Evolutionary conservation across 2,113 vertebrate species (phyloP), one percentile per base, ranked within the genome.

Genomic region (Lepus americanus): DNA sequence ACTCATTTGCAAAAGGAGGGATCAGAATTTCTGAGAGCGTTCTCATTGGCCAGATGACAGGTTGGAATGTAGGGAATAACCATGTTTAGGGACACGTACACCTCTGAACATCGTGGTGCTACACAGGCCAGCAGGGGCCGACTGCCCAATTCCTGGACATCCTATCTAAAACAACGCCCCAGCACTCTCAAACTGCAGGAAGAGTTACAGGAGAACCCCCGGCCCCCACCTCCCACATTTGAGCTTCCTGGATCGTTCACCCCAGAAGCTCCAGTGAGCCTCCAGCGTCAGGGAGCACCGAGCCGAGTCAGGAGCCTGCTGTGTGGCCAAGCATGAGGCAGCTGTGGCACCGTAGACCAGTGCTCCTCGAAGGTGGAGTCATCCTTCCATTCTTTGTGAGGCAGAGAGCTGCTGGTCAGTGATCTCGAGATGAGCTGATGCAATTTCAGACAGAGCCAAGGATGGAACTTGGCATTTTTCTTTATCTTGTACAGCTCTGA

Each of bases 381-480:
- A 74, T 14, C 9, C 27, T 93, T 79, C 36, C 55, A 33, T 84
- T 61, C 16, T 81, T 96, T 69, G 64, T 19, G 27, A 93, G 16
- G 44, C 67, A 74, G 82, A 89, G 12, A 51, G 17, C 11, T 87
- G 67, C 81, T 87, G 61, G n/a, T 63, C 36, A 80, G 11, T 85
- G 49, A 55, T 95, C 51, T 25, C 27, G 89, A 44, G 72, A 7
- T 53, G 51, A 77, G 5, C 61, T 79, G 55, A 81, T 87, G 20
- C 20, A 74, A 97, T 78, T 95, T 95, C 87, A 96, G 83, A 96
- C 27, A 83, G 67, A 91, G 19, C 9, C 23, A 39, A 83, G 86
- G 70, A 25, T 20, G 16, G 55, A 88, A 17, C 0, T 13, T 76
- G 20, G 31, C 8, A 31, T 31, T 4, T 59, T 72, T 95, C 78